These are phyloP conservation scores for Tragelaphus oryx DNA, from an alignment of 2,797 vertebrate genomes.

Conservation along the genomic window DNA sequence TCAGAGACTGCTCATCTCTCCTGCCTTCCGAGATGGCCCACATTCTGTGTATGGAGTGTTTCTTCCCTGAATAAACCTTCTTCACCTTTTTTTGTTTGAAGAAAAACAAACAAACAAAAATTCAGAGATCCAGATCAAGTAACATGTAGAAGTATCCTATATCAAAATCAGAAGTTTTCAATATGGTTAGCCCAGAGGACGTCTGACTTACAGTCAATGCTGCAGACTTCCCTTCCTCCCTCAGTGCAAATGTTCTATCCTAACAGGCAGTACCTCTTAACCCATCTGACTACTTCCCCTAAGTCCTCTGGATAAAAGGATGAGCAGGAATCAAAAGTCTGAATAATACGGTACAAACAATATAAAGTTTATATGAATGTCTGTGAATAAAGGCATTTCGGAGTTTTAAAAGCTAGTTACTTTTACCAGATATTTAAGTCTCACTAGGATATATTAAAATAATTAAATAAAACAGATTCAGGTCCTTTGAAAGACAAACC, in stretches of 20 bases:
- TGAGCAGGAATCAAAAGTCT: not conserved
- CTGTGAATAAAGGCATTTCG: not conserved
- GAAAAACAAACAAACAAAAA: not conserved
- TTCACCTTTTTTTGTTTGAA: not conserved
- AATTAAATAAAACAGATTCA: not conserved
- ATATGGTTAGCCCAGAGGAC: not conserved
- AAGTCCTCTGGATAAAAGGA: not conserved
- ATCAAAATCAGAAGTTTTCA: not conserved
- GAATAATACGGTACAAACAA: conserved; percentile 1
- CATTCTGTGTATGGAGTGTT: not conserved
- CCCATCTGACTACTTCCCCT: not conserved
- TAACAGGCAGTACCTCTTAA: not conserved
- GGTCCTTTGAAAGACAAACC: not conserved
- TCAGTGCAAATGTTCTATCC: not conserved
- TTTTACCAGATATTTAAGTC: not conserved
- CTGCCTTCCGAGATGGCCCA: not conserved
- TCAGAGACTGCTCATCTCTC: not conserved
- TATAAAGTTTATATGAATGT: not conserved
- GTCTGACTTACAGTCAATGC: not conserved
- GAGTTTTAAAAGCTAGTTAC: not conserved
- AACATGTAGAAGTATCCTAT: not conserved
- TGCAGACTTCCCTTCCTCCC: not conserved
- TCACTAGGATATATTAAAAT: not conserved
- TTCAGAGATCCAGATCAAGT: not conserved
- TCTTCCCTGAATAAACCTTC: not conserved